Percentiles rank a stretch among this genome's conserved stretches.
These are phyloP conservation scores for Drosophila subpulchrella DNA, from an alignment of 1,140 invertebrate species.

Conservation along the genomic window DNA sequence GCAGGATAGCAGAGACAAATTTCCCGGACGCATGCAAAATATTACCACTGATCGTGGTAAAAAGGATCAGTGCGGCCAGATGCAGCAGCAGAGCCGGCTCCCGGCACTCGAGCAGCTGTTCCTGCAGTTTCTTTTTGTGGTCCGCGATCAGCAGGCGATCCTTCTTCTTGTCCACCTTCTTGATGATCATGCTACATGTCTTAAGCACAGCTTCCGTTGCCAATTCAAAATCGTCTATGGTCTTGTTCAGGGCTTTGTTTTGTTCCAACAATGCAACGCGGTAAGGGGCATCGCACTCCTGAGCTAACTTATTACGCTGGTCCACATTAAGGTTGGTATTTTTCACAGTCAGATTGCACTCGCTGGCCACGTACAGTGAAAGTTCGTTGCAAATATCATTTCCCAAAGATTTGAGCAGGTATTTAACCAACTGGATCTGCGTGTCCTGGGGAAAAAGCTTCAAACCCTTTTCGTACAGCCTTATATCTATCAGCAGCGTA, in stretches of 20 bases:
- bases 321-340: constrained; percentile 87
- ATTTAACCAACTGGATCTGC: constrained; percentile 90
- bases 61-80: constrained; percentile 91
- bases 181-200: constrained; percentile 92
- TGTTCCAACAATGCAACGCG: constrained; percentile 87
- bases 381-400: constrained; percentile 93
- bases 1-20: constrained; percentile 93
- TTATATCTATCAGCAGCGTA: constrained; percentile 90
- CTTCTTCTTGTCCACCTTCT: constrained; percentile 95
- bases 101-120: constrained; percentile 89
- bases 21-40: constrained; percentile 96
- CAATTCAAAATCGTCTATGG: constrained; percentile 92
- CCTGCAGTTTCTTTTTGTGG: constrained; percentile 92
- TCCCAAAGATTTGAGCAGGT: constrained; percentile 93
- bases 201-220: constrained; percentile 89
- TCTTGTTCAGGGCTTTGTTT: constrained; percentile 87
- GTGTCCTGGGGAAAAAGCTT: constrained; percentile 87
- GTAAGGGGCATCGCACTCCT: constrained; percentile 87
- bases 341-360: constrained; percentile 87
- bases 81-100: constrained; percentile 95
- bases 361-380: constrained; percentile 89
- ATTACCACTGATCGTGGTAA: constrained; percentile 91
- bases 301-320: constrained; percentile 88
- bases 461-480: constrained; percentile 94
- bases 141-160: constrained; percentile 91